Evolutionary conservation across 1,140 invertebrate species (phyloP), one percentile per base, ranked within the genome.

Genomic region (Calliopsis andreniformis): DNA sequence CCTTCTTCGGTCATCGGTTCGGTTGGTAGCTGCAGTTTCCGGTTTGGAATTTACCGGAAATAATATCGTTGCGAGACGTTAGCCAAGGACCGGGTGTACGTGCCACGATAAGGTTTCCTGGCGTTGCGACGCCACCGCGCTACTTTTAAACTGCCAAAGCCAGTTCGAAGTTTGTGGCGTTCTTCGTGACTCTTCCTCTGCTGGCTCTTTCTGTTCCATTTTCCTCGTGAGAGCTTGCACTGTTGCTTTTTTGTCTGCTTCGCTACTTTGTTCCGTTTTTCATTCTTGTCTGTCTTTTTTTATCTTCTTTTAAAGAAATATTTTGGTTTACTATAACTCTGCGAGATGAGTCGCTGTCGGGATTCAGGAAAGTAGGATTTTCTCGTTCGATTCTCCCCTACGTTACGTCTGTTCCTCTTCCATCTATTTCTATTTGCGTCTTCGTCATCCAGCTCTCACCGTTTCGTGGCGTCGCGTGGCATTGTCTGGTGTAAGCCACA

Each of bases 81-180:
- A 62, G 68, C 32, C 70, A 32, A 20, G 20, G 79, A 62, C 20
- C 67, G 76, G 45, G 66, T 79, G 61, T 78, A 84, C 76, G 83
- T 79, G 70, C 67, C 58, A 58, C 61, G 85, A 82, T 78, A 85
- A 86, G 78, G 70, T 75, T 83, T 83, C 75, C 43, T 47, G 23
- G 45, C 61, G 58, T 72, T 58, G 68, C 76, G 71, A 68, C 61
- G 63, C 61, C 76, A 79, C 49, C 59, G 62, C 28, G 32, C 79
- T 85, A 86, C 78, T 86, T 86, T 87, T 86, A 80, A 87, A 87
- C 83, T 86, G 80, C 83, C 73, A 85, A 84, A 87, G 80, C 77
- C 81, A 80, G 67, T 49, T 53, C 35, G 47, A 83, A 86, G 71
- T 87, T 87, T 68, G 53, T 25, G 30, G 61, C 49, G 25, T 42